These are phyloP conservation scores for Gambusia affinis DNA, from an alignment of 2,113 vertebrate species.

Conservation along the genomic window DNA sequence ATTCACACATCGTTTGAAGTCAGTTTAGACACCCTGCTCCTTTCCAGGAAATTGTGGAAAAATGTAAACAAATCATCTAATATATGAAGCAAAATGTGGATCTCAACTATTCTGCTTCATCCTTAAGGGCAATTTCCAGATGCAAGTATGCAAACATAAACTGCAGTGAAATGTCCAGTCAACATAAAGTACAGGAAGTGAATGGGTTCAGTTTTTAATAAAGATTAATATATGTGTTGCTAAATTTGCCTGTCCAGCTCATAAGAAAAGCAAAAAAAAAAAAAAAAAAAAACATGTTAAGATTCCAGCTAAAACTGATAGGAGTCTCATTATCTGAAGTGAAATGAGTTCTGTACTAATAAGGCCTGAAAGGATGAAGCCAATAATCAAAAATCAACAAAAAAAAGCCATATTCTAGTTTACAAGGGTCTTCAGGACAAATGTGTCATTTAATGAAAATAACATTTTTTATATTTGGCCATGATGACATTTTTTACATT, in stretches of 20 bases:
- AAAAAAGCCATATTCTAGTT: neutral
- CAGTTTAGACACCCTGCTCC: no score
- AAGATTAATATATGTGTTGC: neutral
- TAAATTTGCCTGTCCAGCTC: neutral
- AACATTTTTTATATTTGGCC: neutral
- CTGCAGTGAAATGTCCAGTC: neutral
- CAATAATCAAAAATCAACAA: neutral
- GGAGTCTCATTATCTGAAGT: neutral
- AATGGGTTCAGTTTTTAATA: neutral
- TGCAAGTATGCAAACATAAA: no score
- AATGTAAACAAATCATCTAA: no score
- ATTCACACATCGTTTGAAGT: neutral
- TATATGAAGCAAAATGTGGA: no score
- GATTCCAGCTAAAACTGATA: neutral
- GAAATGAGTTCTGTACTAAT: neutral
- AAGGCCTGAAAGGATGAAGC: neutral
- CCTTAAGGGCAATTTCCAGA: no score
- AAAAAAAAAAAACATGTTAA: no score
- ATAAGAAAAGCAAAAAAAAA: no score
- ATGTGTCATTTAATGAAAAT: neutral
- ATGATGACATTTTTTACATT: neutral
- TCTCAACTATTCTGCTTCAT: no score
- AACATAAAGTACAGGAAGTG: neutral
- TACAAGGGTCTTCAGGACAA: neutral
- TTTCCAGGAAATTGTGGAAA: no score